Percentiles rank a stretch among this genome's conserved stretches.
These are phyloP conservation scores for Pimpla rufipes DNA, from an alignment of 2,888 invertebrate genomes.

Conservation along the genomic window DNA sequence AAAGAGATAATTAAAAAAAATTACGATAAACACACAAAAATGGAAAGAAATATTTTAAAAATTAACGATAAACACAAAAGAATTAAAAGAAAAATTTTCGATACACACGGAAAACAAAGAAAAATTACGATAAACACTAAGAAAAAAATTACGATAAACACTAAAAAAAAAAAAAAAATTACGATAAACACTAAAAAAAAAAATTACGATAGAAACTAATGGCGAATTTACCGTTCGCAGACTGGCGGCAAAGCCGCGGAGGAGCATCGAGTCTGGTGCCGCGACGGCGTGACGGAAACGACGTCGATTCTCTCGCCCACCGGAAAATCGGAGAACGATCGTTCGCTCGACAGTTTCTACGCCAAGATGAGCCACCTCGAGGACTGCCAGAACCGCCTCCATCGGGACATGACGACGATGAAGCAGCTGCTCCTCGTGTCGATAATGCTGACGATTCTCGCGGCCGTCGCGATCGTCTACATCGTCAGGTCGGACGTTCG, in stretches of 20 bases:
- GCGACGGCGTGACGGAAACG: conserved; percentile 84
- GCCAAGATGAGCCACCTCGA: conserved; percentile 84
- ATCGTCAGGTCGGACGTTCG: conserved; percentile 84
- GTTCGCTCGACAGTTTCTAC: conserved; percentile 78
- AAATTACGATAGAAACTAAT: too few relatives aligned
- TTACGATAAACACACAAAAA: too few relatives aligned
- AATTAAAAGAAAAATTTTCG: too few relatives aligned
- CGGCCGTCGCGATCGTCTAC: conserved; percentile 85
- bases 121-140: too few relatives aligned
- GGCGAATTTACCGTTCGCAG: conserved; percentile 66
- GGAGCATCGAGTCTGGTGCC: conserved; percentile 91
- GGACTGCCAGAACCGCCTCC: conserved; percentile 85
- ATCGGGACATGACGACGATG: conserved; percentile 85
- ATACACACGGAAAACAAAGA: too few relatives aligned
- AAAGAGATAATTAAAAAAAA: too few relatives aligned
- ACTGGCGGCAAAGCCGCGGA: conserved; percentile 88
- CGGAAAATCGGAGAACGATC: conserved; percentile 75
- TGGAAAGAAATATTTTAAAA: too few relatives aligned
- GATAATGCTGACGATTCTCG: conserved; percentile 85
- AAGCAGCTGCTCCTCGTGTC: conserved; percentile 86
- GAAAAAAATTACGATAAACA: too few relatives aligned
- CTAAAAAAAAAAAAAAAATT: not conserved
- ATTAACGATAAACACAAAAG: too few relatives aligned
- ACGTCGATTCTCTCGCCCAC: conserved; percentile 73
- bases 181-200: too few relatives aligned